phyloP scores from a whole-genome alignment of 1,140 invertebrate genomes.

The Leguminivora glycinivorella region DNA sequence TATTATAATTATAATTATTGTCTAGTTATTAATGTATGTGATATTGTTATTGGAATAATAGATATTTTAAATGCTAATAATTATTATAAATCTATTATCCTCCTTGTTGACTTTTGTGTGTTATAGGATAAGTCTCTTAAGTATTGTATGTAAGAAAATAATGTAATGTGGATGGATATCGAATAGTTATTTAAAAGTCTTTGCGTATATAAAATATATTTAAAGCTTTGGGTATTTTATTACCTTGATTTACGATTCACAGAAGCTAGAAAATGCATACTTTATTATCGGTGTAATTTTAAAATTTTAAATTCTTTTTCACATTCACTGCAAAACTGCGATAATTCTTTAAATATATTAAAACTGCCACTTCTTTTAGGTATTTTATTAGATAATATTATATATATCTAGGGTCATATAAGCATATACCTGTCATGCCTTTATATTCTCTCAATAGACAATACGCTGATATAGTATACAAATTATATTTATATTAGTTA shows the following conservation, averaged over 20 bases:
- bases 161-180: conserved; percentile 11
- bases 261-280: neutral
- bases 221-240: conserved; percentile 15
- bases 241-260: neutral
- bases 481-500: conserved; percentile 16
- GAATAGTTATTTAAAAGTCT: conserved; percentile 13
- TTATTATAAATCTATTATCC: conserved; percentile 64
- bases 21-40: conserved; percentile 73
- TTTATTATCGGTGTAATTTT: neutral
- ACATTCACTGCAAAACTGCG: neutral
- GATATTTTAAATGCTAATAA: conserved; percentile 73
- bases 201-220: neutral
- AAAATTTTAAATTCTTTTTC: neutral
- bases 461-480: conserved; percentile 24
- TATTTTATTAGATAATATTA: conserved; percentile 4
- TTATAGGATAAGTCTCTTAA: conserved; percentile 48
- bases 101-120: conserved; percentile 74
- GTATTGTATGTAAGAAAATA: conserved; percentile 7
- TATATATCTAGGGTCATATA: conserved; percentile 5
- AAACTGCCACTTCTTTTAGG: conserved; percentile 15
- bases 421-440: conserved; percentile 26
- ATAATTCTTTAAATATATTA: conserved; percentile 5
- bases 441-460: conserved; percentile 28
- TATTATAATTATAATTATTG: conserved; percentile 61
- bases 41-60: conserved; percentile 76